These are phyloP conservation scores for Reticulitermes speratus DNA, from an alignment of 1,140 invertebrate genomes.

Conservation along the genomic window DNA sequence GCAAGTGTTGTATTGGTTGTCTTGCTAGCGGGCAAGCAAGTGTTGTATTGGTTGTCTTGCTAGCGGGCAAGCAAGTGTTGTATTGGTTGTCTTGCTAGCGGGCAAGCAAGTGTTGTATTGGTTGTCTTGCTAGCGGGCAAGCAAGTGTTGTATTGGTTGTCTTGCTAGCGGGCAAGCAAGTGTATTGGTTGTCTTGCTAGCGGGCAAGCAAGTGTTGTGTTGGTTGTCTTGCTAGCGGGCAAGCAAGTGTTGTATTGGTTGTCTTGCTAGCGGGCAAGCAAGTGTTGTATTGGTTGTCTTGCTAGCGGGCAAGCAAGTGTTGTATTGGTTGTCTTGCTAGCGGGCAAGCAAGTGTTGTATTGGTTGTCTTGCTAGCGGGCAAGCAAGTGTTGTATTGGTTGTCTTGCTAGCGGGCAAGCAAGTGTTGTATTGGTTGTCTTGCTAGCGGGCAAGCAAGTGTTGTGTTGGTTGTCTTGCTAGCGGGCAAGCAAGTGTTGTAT, in stretches of 20 bases:
- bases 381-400: constrained; percentile 19
- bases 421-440: background rate
- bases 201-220: constrained; percentile 12
- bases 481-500: constrained; percentile 12
- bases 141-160: background rate
- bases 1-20: background rate
- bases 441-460: background rate
- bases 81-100: background rate
- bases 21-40: background rate
- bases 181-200: background rate
- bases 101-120: constrained; percentile 17
- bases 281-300: background rate
- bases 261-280: background rate
- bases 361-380: background rate
- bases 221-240: background rate
- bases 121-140: background rate
- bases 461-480: background rate
- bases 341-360: constrained; percentile 12
- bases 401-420: background rate
- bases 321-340: background rate
- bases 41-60: background rate
- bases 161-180: background rate
- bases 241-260: constrained; percentile 19
- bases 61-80: background rate
- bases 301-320: background rate